Conservation (phyloP, 2,888 invertebrate species). For the Neria commutata region DNA sequence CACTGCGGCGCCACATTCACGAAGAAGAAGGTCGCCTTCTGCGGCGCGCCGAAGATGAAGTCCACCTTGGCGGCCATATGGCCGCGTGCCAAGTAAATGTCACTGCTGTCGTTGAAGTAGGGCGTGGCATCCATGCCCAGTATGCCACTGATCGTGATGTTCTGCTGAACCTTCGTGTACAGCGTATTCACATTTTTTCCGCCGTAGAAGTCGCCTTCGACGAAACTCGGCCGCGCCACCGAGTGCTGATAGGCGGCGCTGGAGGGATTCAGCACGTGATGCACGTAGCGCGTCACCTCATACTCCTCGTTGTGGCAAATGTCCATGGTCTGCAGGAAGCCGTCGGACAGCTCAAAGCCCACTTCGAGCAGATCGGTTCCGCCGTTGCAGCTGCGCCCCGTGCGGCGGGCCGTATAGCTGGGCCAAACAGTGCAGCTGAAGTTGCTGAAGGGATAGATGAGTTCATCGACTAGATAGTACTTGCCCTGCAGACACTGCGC, state of each 20-base stretch:
- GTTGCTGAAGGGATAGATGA: slow-evolving; percentile 44
- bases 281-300: slow-evolving; percentile 59
- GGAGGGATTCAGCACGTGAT: slow-evolving; percentile 56
- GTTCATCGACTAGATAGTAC: slow-evolving; percentile 43
- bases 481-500: slow-evolving; percentile 46
- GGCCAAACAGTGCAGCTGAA: slow-evolving; percentile 56
- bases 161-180: slow-evolving; percentile 57
- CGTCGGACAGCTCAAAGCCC: slow-evolving; percentile 52
- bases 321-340: slow-evolving; percentile 57
- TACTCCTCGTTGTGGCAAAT: slow-evolving; percentile 59
- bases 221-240: slow-evolving; percentile 55
- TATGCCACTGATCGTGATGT: slow-evolving; percentile 52
- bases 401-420: slow-evolving; percentile 45
- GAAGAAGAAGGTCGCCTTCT: slow-evolving; percentile 64
- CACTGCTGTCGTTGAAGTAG: slow-evolving; percentile 42
- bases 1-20: slow-evolving; percentile 67
- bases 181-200: slow-evolving; percentile 50
- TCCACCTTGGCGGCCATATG: slow-evolving; percentile 65
- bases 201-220: slow-evolving; percentile 54
- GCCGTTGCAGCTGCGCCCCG: slow-evolving; percentile 47
- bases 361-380: slow-evolving; percentile 54
- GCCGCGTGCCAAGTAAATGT: slow-evolving; percentile 62
- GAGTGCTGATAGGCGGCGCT: slow-evolving; percentile 61
- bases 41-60: slow-evolving; percentile 63
- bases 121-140: slow-evolving; percentile 51